These are phyloP conservation scores for Callyntrura guangdongensis DNA, from an alignment of 2,888 invertebrate species.

Conservation along the genomic window DNA sequence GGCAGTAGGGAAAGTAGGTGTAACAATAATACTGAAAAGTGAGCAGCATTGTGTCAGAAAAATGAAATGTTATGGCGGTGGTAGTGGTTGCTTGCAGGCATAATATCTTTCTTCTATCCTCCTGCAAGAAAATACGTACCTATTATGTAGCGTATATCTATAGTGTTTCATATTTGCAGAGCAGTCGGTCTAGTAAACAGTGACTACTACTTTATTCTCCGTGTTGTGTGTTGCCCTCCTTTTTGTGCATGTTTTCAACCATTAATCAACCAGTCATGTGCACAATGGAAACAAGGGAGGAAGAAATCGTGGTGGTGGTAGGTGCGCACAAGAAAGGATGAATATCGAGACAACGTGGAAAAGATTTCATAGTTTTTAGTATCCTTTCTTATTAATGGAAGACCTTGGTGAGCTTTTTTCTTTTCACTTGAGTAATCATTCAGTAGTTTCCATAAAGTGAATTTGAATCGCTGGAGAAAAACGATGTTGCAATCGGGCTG, in stretches of 20 bases:
- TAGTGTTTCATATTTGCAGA: background rate
- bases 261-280: conserved; percentile 79
- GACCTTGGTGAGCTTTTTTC: conserved; percentile 42
- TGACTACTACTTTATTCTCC: background rate
- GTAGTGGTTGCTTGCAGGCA: background rate
- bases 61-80: conserved; percentile 41
- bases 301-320: conserved; percentile 2
- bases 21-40: conserved; percentile 47
- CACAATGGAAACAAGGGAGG: conserved; percentile 41
- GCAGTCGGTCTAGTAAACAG: background rate
- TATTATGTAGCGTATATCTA: background rate
- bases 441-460: conserved; percentile 41
- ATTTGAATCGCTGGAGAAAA: conserved; percentile 38
- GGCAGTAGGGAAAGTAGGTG: conserved; percentile 30
- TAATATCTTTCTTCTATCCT: background rate
- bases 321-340: background rate
- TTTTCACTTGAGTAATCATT: conserved; percentile 54
- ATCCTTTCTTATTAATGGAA: conserved; percentile 39
- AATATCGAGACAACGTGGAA: conserved; percentile 5
- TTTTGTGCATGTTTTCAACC: conserved; percentile 67
- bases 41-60: conserved; percentile 40
- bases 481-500: conserved; percentile 47
- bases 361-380: conserved; percentile 38
- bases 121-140: background rate
- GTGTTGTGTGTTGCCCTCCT: conserved; percentile 35